phyloP scores from a whole-genome alignment of 2,888 invertebrate species.

The Andricus quercusramuli region DNA sequence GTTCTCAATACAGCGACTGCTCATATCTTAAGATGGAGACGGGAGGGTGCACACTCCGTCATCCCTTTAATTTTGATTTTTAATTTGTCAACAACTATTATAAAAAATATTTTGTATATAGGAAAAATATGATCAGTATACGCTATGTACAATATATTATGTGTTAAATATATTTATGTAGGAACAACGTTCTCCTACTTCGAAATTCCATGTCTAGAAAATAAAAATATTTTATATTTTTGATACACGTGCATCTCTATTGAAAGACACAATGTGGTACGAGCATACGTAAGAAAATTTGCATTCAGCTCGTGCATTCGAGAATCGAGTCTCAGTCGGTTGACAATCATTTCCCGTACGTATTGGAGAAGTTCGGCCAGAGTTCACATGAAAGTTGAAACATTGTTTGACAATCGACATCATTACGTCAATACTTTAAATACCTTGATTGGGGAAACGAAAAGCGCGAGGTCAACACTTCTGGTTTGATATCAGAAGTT shows the following conservation, averaged over 20 bases:
- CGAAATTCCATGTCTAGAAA: no score
- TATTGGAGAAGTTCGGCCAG: neutral
- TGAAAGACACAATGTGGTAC: neutral
- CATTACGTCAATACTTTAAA: conserved; percentile 13
- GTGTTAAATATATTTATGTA: neutral
- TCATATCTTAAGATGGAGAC: no score
- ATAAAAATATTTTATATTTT: no score
- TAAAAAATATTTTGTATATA: no score
- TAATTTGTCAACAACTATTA: no score
- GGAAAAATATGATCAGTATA: no score
- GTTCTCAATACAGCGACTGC: no score
- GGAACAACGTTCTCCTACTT: no score
- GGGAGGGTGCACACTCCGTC: no score
- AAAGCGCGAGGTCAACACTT: neutral
- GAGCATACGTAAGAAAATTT: neutral
- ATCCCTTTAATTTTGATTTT: no score
- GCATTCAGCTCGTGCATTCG: neutral
- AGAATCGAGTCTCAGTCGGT: neutral
- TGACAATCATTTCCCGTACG: neutral
- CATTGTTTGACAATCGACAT: neutral
- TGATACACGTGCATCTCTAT: no score
- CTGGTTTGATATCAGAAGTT: conserved; percentile 20
- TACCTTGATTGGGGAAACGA: neutral
- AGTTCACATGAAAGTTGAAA: conserved; percentile 3
- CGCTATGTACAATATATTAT: no score